These are phyloP conservation scores for Luscinia megarhynchos DNA, from an alignment of 2,797 vertebrate genomes.

Conservation along the genomic window DNA sequence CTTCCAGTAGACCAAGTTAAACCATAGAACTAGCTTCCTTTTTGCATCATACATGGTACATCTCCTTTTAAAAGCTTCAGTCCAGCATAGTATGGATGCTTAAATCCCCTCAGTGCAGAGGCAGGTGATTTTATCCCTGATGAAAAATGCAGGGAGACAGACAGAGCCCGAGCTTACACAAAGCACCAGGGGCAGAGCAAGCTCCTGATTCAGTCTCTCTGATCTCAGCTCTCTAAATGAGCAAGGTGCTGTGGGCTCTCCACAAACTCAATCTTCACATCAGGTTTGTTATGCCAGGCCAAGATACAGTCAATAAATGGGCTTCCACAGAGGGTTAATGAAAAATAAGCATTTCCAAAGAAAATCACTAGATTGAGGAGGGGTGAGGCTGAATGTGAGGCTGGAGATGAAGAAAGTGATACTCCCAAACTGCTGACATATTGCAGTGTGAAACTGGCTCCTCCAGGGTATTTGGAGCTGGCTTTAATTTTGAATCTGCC, in stretches of 20 bases:
- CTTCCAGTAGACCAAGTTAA: background rate
- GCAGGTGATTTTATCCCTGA: background rate
- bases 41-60: background rate
- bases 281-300: background rate
- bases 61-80: background rate
- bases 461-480: background rate
- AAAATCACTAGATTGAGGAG: background rate
- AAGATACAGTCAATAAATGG: background rate
- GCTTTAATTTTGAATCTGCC: conserved; percentile 13
- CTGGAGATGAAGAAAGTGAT: background rate
- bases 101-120: background rate
- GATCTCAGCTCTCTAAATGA: background rate
- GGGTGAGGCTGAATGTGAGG: background rate
- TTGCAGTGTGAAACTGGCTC: background rate
- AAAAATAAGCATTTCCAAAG: background rate
- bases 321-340: background rate
- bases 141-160: background rate
- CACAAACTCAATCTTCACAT: background rate
- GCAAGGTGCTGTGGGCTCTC: rapidly evolving
- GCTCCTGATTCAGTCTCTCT: background rate
- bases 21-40: background rate
- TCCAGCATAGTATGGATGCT: background rate
- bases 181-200: background rate
- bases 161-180: background rate
- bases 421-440: background rate